Evolutionary conservation across 1,140 invertebrate species (phyloP), one percentile per base, ranked within the genome.

Genomic region (Ctenoplectra terminalis): DNA sequence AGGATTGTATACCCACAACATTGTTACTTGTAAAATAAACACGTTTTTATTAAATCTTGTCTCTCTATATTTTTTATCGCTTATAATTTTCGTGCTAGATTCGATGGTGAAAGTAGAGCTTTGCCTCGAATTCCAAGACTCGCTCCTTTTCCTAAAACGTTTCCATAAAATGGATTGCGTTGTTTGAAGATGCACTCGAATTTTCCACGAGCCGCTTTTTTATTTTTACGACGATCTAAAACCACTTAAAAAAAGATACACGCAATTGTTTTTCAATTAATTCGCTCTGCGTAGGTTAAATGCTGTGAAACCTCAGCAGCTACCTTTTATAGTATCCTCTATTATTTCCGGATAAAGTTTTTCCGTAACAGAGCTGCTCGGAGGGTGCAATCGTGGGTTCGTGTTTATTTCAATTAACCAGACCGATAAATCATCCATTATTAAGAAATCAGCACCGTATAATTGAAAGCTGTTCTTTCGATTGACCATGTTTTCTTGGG

Each of bases 371-470:
- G 95, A 95, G 0, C 98, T 98, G 37, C 96, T 98, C 1, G 96
- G 94, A 4, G 93, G 93, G 83, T 97, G 95, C 92, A 99, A 96
- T 89, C 97, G 97, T 0, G 98, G 98, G 90, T 96, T 97, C 0
- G 97, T 97, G 93, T 99, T 99, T 79, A 99, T 98, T 94, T 99
- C 98, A 84, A 99, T 97, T 40, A 99, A 93, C 97, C 98, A 99
- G 0, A 98, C 98, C 78, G 96, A 95, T 70, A 97, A 97, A 88
- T 98, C 97, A 88, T 98, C 96, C 83, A 97, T 97, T 31, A 97
- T 90, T 94, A 99, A 97, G 90, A 99, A 99, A 94, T 99, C 98
- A 64, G 98, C 98, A 17, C 98, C 98, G 91, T 98, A 99, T 29
- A 99, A 74, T 92, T 99, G 98, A 93, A 99, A 99, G 82, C 96